Evolutionary conservation across 2,888 invertebrate genomes (phyloP), one percentile per base, ranked within the genome.

Genomic region (Meliscaeva auricollis): DNA sequence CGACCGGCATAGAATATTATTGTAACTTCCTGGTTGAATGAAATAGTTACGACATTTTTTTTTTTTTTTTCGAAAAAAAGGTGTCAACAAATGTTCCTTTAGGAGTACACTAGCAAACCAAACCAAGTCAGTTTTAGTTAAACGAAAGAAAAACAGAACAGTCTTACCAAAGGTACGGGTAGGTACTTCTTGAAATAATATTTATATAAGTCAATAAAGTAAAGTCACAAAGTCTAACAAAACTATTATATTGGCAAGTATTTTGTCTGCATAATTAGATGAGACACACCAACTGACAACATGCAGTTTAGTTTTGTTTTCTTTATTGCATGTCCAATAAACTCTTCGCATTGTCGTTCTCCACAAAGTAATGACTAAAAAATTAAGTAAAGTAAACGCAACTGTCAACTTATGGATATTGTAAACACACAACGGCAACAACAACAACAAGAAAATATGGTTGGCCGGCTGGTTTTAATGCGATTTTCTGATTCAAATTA

Each of bases 11-110:
- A 32, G 46, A 58, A 66, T n/a, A n/a, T n/a, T n/a, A n/a, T 74
- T 9, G 35, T 50, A 6, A 74, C 62, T 80, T 80, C 80, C 80
- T 74, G 74, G 80, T 32, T 80, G 80, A 80, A 80, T 80, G 80
- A 35, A 62, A 80, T 52, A 62, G 68, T 74, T 48, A 74, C 62
- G 62, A 32, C 62, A 22, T 56, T 35, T 13, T 46, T 48, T 3
- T 9, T 3, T 20, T 48, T 56, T 68, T 44, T 15, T n/a, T n/a
- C n/a, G n/a, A n/a, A n/a, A n/a, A 32, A 54, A 80, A 73, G 66
- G 60, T 74, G 74, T 73, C 68, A 73, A 60, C 68, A 60, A 74
- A 80, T 66, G 50, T 38, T 38, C n/a, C n/a, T 38, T 13, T 38
- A 38, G 3, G 3, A 38, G 3, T 30, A 26, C 22, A n/a, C 3